Conservation (phyloP, 2,113 vertebrate genomes). For the Origma solitaria region DNA sequence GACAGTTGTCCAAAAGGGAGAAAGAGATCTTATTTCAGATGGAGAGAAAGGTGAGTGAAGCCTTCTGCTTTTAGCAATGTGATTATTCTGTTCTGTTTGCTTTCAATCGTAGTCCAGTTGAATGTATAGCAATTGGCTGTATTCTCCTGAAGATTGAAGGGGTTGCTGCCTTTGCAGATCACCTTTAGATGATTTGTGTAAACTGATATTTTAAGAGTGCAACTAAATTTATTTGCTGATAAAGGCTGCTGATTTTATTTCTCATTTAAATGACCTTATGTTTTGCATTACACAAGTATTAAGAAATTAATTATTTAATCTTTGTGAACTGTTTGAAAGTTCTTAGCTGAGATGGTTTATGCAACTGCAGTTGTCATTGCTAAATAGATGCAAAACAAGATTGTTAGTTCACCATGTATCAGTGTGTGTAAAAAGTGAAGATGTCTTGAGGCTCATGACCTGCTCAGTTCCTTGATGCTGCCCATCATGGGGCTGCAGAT, state of each 20-base stretch:
- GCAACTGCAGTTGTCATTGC: neutral
- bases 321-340: neutral
- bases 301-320: neutral
- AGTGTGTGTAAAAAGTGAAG: neutral
- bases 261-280: neutral
- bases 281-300: neutral
- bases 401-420: neutral
- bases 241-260: neutral
- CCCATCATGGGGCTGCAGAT: neutral
- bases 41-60: conserved; percentile 84
- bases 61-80: neutral
- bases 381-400: neutral
- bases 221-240: neutral
- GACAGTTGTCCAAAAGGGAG: conserved; percentile 91
- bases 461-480: neutral
- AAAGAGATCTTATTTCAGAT: conserved; percentile 89
- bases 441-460: neutral
- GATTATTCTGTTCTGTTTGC: neutral
- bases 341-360: neutral
- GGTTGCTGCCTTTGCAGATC: neutral
- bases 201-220: neutral
- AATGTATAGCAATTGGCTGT: neutral
- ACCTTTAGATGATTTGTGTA: neutral
- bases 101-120: neutral
- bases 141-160: neutral